Evolutionary conservation across 2,888 invertebrate species (phyloP).

Genomic region (Dastarcus helophoroides): DNA sequence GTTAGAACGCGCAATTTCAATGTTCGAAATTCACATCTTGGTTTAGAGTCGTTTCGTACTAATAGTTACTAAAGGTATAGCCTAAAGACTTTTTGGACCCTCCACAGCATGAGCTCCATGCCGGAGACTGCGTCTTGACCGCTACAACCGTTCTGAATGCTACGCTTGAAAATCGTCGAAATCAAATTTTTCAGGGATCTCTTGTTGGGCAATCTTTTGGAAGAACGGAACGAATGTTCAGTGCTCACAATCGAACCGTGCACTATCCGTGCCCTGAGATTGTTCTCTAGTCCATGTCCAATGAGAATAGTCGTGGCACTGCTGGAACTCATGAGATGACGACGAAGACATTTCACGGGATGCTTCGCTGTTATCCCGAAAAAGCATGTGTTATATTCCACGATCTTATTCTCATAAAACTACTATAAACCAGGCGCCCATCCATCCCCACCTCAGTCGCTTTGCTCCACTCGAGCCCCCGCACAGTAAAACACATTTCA

Average conservation of each 20-base stretch:
- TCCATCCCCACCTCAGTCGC: constrained; percentile 71
- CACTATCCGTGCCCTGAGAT: constrained; percentile 74
- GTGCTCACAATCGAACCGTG: constrained; percentile 70
- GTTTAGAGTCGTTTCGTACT: too few species aligned
- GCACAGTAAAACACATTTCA: constrained; percentile 91
- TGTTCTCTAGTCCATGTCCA: constrained; percentile 93
- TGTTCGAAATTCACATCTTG: too few species aligned
- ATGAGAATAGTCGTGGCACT: constrained; percentile 78
- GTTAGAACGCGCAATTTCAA: too few species aligned
- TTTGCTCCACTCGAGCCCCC: constrained; percentile 77
- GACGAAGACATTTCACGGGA: constrained; percentile 68
- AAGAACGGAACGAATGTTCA: constrained; percentile 84
- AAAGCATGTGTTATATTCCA: constrained; percentile 92
- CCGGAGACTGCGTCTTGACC: constrained; percentile 90
- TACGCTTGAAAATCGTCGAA: constrained; percentile 57
- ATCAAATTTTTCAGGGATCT: constrained; percentile 72
- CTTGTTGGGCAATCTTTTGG: constrained; percentile 76
- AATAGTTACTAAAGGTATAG: too few species aligned
- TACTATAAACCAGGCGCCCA: constrained; percentile 69
- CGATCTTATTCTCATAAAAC: constrained; percentile 66
- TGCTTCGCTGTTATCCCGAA: constrained; percentile 75
- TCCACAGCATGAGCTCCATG: constrained; percentile 77
- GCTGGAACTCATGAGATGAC: constrained; percentile 70
- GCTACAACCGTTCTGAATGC: constrained; percentile 64
- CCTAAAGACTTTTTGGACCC: constrained; percentile 47